Conservation (phyloP, 2,113 vertebrate genomes). For the Upupa epops region DNA sequence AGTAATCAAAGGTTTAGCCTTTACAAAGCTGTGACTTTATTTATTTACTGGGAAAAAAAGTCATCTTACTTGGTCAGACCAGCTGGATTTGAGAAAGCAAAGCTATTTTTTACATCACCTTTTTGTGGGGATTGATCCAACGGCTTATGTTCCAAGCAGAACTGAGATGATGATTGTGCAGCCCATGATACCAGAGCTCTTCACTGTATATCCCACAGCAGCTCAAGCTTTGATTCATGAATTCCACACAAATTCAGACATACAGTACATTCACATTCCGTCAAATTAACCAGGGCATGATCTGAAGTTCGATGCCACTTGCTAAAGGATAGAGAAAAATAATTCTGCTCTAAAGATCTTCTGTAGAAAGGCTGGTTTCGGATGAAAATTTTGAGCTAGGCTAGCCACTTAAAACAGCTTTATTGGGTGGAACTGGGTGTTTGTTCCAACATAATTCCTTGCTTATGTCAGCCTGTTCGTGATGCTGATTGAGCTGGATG, state of each 20-base stretch:
- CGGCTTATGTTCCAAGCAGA: neutral
- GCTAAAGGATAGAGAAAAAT: neutral
- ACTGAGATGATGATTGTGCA: neutral
- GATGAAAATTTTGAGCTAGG: neutral
- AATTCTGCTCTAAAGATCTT: neutral
- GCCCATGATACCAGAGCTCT: neutral
- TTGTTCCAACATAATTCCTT: neutral
- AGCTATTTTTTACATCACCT: neutral
- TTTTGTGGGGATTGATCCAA: accelerated
- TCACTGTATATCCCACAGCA: neutral
- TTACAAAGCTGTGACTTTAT: neutral
- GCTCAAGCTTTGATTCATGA: neutral
- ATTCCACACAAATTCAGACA: neutral
- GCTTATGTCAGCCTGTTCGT: slow-evolving; percentile 4
- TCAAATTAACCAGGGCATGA: neutral
- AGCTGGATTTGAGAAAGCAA: neutral
- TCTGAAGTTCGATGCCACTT: neutral
- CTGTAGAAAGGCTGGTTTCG: neutral
- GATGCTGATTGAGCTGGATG: neutral
- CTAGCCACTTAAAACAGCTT: neutral
- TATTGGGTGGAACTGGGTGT: neutral
- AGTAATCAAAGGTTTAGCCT: neutral
- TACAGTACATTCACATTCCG: neutral
- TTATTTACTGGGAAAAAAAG: neutral
- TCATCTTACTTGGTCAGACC: neutral